These are phyloP conservation scores for Asteroscopus sphinx DNA, from an alignment of 2,888 invertebrate genomes.

Conservation along the genomic window DNA sequence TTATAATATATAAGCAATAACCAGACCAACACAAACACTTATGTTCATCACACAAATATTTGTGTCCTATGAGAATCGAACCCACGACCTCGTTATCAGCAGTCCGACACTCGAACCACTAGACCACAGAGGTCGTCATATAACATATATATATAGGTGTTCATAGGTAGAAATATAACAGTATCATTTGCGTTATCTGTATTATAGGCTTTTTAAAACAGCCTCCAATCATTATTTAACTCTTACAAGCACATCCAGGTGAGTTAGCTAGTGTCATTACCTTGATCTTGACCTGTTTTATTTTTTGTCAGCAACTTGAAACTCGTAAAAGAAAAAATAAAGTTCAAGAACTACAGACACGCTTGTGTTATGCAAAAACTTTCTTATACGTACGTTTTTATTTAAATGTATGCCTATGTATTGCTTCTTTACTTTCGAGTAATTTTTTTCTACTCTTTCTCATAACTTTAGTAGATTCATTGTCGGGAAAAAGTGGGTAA, in stretches of 20 bases:
- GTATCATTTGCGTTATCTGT: too few species aligned
- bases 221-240: background rate
- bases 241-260: constrained; percentile 15
- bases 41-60: too few species aligned
- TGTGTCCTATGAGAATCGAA: too few species aligned
- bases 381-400: constrained; percentile 20
- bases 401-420: constrained; percentile 6
- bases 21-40: too few species aligned
- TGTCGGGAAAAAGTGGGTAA: background rate
- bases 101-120: too few species aligned
- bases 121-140: too few species aligned
- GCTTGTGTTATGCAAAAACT: constrained; percentile 37
- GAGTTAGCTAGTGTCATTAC: constrained; percentile 35
- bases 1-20: too few species aligned
- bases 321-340: constrained; percentile 39
- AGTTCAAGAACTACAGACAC: constrained; percentile 43
- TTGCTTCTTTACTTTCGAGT: constrained; percentile 15
- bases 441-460: too few species aligned
- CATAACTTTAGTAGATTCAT: constrained; percentile 30
- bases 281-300: constrained; percentile 70
- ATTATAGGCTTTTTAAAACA: too few species aligned
- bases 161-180: too few species aligned
- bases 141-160: too few species aligned
- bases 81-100: too few species aligned
- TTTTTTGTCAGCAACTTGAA: constrained; percentile 63